Conservation (phyloP, 2,797 vertebrate species). For the Anguilla anguilla region DNA sequence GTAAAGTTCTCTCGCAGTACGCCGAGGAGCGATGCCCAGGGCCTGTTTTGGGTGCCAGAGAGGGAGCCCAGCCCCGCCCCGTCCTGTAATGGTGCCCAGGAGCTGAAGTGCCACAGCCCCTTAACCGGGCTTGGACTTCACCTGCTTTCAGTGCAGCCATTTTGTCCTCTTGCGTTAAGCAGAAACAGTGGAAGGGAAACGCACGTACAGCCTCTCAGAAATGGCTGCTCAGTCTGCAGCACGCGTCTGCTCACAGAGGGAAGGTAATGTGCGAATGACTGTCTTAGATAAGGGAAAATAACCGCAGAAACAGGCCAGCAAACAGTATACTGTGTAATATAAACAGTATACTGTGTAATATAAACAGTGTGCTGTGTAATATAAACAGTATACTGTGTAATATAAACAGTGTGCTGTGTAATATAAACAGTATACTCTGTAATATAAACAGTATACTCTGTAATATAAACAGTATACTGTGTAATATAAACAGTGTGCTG, state of each 20-base stretch:
- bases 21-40: background rate
- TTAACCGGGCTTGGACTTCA: constrained; percentile 51
- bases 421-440: too few species aligned
- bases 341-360: too few species aligned
- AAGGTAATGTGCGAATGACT: background rate
- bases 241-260: background rate
- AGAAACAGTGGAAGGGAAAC: background rate
- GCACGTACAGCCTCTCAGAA: background rate
- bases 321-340: too few species aligned
- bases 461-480: too few species aligned
- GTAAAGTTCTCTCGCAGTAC: background rate
- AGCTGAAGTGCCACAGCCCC: constrained; percentile 37
- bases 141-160: constrained; percentile 7
- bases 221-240: background rate
- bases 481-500: background rate
- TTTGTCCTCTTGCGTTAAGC: background rate
- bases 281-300: background rate
- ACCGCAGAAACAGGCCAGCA: background rate
- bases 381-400: too few species aligned
- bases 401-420: too few species aligned
- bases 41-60: background rate
- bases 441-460: too few species aligned
- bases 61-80: background rate
- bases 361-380: too few species aligned
- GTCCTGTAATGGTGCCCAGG: background rate